These are phyloP conservation scores for Ceraclea dissimilis DNA, from an alignment of 2,888 invertebrate species.

Conservation along the genomic window DNA sequence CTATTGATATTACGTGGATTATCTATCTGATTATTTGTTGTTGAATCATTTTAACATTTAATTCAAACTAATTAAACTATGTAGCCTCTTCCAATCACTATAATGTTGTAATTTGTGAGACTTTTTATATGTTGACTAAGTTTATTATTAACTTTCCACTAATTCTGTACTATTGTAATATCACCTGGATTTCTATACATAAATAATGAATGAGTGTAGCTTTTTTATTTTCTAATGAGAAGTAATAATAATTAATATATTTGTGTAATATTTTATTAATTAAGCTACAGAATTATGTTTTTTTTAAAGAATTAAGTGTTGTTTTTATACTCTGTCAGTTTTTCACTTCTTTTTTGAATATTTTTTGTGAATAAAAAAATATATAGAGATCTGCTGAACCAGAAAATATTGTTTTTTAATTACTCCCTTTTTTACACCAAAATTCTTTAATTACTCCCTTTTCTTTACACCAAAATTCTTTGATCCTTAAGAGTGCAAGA, in stretches of 20 bases:
- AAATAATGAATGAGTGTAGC: slow-evolving; percentile 13
- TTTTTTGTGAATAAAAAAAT: slow-evolving; percentile 20
- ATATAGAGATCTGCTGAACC: slow-evolving; percentile 20
- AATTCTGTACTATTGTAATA: background rate
- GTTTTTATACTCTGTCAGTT: slow-evolving; percentile 19
- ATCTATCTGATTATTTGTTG: too few relatives aligned
- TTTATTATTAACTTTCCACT: too few relatives aligned
- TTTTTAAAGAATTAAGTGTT: slow-evolving; percentile 18
- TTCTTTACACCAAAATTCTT: too few relatives aligned
- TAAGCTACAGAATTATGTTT: background rate
- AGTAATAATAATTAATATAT: slow-evolving; percentile 19
- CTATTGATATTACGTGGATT: too few relatives aligned
- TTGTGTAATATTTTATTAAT: slow-evolving; percentile 17
- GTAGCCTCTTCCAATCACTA: too few relatives aligned
- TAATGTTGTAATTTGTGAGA: too few relatives aligned
- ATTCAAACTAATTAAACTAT: too few relatives aligned
- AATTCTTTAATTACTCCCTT: too few relatives aligned
- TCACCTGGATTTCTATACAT: background rate
- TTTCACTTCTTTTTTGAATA: slow-evolving; percentile 11
- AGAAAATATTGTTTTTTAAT: slow-evolving; percentile 9
- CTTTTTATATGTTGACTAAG: too few relatives aligned
- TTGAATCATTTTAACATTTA: too few relatives aligned
- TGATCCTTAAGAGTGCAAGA: too few relatives aligned
- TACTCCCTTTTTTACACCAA: too few relatives aligned
- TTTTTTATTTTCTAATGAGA: slow-evolving; percentile 10